Conservation (phyloP, 2,797 vertebrate genomes). For the Hypotaenidia okinawae region DNA sequence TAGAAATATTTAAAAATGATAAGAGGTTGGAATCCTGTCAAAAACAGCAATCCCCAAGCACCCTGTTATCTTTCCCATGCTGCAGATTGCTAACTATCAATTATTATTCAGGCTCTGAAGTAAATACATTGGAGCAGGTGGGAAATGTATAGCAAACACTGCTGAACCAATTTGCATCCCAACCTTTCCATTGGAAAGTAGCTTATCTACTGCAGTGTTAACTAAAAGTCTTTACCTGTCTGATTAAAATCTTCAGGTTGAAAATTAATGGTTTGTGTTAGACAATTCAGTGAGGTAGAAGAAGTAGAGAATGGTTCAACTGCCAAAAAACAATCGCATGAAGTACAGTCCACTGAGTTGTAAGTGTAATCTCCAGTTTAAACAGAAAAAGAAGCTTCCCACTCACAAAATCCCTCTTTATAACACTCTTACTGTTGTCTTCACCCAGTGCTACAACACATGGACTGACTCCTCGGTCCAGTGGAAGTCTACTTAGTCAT, state of each 20-base stretch:
- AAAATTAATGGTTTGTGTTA: background rate
- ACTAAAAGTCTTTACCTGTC: conserved; percentile 29
- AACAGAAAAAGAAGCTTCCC: background rate
- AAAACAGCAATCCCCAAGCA: background rate
- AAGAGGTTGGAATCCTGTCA: background rate
- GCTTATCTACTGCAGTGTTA: background rate
- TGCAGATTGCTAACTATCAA: background rate
- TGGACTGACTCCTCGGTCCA: background rate
- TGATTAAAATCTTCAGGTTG: conserved; percentile 15
- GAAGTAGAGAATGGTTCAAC: background rate
- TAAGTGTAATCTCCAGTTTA: background rate
- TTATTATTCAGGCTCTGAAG: background rate
- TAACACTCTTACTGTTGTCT: background rate
- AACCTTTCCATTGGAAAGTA: background rate
- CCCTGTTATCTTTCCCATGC: background rate
- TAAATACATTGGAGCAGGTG: background rate
- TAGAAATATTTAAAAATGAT: background rate
- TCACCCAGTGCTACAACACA: background rate
- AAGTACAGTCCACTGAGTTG: background rate
- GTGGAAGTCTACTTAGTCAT: background rate
- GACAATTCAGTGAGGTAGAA: background rate
- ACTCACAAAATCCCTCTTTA: background rate
- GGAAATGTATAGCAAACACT: background rate
- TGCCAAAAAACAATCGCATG: background rate
- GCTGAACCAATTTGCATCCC: background rate